Percentiles rank a stretch among this genome's conserved stretches.
phyloP scores from a whole-genome alignment of 2,113 vertebrate genomes.

The Herpailurus yagouaroundi region DNA sequence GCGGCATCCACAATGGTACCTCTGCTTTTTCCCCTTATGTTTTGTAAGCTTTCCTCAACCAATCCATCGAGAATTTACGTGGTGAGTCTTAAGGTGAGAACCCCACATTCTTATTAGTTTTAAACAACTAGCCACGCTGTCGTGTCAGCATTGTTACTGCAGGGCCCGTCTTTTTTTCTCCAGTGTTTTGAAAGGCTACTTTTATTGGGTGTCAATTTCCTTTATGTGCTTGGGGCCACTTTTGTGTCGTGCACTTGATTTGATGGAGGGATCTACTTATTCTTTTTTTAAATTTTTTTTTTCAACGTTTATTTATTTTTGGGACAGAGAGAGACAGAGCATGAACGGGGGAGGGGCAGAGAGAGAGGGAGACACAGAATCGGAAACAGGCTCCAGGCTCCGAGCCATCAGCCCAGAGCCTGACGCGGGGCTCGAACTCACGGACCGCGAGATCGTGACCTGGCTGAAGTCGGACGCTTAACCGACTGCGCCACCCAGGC shows the following conservation, averaged over 20 bases:
- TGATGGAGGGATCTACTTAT: fast-evolving
- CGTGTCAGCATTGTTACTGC: fast-evolving
- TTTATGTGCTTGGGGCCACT: fast-evolving
- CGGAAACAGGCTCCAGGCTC: too few species aligned
- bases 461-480: too few species aligned
- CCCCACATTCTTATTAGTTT: neutral
- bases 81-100: too few species aligned
- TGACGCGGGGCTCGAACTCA: too few species aligned
- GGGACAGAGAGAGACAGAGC: too few species aligned
- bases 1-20: fast-evolving
- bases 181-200: fast-evolving
- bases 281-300: too few species aligned
- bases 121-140: neutral
- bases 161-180: neutral
- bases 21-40: fast-evolving
- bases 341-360: too few species aligned
- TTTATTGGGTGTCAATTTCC: fast-evolving
- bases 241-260: fast-evolving
- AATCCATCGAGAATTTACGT: neutral
- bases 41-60: neutral
- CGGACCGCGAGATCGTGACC: too few species aligned
- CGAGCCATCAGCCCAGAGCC: too few species aligned
- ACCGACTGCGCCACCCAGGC: too few species aligned
- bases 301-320: too few species aligned
- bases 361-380: too few species aligned